Evolutionary conservation across 1,140 invertebrate genomes (phyloP).

Genomic region (Zaprionus ornatus): DNA sequence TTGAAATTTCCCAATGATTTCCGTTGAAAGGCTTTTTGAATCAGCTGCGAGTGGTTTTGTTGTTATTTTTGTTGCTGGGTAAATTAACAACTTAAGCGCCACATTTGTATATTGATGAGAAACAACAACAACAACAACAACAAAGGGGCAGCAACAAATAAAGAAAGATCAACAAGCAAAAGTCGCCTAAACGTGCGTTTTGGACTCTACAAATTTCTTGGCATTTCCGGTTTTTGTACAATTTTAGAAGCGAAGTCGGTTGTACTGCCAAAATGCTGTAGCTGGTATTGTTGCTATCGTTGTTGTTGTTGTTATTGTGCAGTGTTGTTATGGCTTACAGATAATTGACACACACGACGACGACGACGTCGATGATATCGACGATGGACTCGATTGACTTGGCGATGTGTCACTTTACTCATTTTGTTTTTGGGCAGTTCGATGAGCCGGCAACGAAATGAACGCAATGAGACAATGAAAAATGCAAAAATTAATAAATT

Average conservation of each 20-base stretch:
- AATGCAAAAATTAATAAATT: conserved; percentile 65
- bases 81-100: conserved; percentile 75
- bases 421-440: conserved; percentile 40
- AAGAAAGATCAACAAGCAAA: conserved; percentile 7
- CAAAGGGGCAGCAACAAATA: not conserved
- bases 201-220: conserved; percentile 49
- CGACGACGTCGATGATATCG: conserved; percentile 9
- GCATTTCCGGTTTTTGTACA: conserved; percentile 62
- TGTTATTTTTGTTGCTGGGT: conserved; percentile 29
- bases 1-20: conserved; percentile 66
- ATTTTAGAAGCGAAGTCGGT: conserved; percentile 25
- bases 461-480: conserved; percentile 29
- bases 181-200: conserved; percentile 32
- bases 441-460: conserved; percentile 36
- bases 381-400: conserved; percentile 4
- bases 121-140: conserved; percentile 23
- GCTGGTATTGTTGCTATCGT: conserved; percentile 36
- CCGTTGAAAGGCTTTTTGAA: conserved; percentile 41
- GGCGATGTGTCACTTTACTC: conserved; percentile 69
- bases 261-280: conserved; percentile 24
- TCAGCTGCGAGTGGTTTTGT: conserved; percentile 15
- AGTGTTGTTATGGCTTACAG: conserved; percentile 44
- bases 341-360: conserved; percentile 64
- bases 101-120: conserved; percentile 75
- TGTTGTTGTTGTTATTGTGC: conserved; percentile 20